phyloP scores from a whole-genome alignment of 2,888 invertebrate species.

The Chloroclystis v-ata region DNA sequence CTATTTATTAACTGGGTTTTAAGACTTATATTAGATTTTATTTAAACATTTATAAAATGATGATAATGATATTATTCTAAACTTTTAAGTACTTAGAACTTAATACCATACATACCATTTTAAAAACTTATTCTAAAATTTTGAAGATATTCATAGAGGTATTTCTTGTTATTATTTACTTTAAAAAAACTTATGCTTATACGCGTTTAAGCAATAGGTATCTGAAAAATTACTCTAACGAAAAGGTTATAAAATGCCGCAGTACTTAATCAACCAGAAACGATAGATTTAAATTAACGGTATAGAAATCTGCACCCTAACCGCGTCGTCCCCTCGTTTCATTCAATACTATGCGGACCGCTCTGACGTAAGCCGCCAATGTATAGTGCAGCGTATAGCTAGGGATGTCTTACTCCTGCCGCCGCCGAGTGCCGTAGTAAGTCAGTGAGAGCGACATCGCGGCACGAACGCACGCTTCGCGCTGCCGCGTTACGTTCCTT shows the following conservation, averaged over 20 bases:
- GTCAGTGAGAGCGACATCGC: slow-evolving; percentile 59
- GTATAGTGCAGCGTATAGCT: slow-evolving; percentile 38
- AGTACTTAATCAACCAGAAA: slow-evolving; percentile 8
- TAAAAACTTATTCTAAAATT: no score
- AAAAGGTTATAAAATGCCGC: slow-evolving; percentile 1
- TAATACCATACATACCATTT: no score
- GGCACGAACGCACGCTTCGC: slow-evolving; percentile 44
- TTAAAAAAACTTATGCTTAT: no score
- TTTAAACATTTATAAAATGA: no score
- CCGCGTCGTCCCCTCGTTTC: slow-evolving; percentile 43
- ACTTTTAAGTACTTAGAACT: no score
- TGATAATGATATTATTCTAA: no score
- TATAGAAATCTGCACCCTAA: slow-evolving; percentile 27
- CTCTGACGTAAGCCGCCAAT: slow-evolving; percentile 66
- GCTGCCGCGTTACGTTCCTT: slow-evolving; percentile 21
- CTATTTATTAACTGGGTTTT: no score
- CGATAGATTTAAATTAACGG: slow-evolving; percentile 19
- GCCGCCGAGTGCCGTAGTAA: slow-evolving; percentile 23
- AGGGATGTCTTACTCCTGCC: slow-evolving; percentile 46
- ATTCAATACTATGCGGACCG: slow-evolving; percentile 61
- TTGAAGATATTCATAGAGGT: no score
- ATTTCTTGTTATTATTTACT: no score
- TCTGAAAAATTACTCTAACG: not conserved
- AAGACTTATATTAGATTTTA: no score
- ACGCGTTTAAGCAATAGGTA: no score